phyloP scores from a whole-genome alignment of 1,140 invertebrate genomes.

The Listronotus bonariensis region DNA sequence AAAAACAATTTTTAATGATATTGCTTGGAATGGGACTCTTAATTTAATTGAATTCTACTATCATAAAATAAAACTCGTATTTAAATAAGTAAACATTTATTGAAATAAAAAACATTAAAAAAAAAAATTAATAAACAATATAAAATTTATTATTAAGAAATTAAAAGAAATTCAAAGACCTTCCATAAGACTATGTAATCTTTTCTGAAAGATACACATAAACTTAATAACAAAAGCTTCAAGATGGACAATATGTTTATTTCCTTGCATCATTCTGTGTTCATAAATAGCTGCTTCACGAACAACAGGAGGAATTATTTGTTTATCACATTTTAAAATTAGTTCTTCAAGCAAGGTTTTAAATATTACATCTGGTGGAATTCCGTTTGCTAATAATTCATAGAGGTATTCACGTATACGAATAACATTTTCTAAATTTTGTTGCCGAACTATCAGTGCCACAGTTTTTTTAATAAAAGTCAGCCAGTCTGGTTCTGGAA shows the following conservation, averaged over 20 bases:
- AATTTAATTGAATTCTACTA: too few relatives aligned
- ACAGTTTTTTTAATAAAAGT: constrained; percentile 87
- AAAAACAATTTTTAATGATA: too few relatives aligned
- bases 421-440: constrained; percentile 81
- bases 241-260: constrained; percentile 95
- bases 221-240: constrained; percentile 97
- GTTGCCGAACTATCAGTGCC: constrained; percentile 83
- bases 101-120: too few relatives aligned
- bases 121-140: too few relatives aligned
- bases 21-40: too few relatives aligned
- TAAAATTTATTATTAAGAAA: not conserved
- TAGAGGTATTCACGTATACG: constrained; percentile 89
- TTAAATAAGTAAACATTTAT: too few relatives aligned
- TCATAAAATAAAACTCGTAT: too few relatives aligned
- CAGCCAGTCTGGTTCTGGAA: constrained; percentile 93
- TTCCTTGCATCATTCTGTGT: constrained; percentile 85
- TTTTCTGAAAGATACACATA: constrained; percentile 81
- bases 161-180: not conserved
- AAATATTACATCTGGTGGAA: constrained; percentile 94
- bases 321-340: constrained; percentile 86
- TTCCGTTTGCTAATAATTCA: constrained; percentile 91
- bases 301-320: constrained; percentile 84
- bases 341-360: constrained; percentile 84
- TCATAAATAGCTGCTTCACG: constrained; percentile 87
- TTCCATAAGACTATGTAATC: constrained; percentile 14